A percentile compares a stretch with the other conserved stretches of the same genome.
Conservation (phyloP, 2,888 invertebrate species). For the Willowsia nigromaculata region DNA sequence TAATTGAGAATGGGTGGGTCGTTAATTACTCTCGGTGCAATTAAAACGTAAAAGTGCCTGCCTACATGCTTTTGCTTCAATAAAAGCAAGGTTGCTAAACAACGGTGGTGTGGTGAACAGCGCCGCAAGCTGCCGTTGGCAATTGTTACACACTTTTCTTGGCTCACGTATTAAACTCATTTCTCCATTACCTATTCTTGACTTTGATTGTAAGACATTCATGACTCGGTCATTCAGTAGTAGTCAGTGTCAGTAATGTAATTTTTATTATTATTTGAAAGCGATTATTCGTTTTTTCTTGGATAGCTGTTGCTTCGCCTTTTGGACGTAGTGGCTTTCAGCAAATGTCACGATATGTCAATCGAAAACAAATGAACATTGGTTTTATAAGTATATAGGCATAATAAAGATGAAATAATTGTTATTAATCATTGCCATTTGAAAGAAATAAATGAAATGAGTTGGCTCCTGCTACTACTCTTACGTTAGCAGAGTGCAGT, state of each 20-base stretch:
- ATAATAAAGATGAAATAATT: constrained; percentile 20
- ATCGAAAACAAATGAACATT: neutral
- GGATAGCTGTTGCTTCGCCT: neutral
- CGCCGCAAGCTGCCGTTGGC: neutral
- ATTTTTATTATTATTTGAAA: constrained; percentile 25
- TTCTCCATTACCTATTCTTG: constrained; percentile 17
- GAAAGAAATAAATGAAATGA: constrained; percentile 5
- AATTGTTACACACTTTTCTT: constrained; percentile 14
- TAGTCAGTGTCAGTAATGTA: neutral
- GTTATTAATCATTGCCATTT: constrained; percentile 17
- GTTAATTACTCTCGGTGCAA: constrained; percentile 53
- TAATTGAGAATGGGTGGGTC: constrained; percentile 61
- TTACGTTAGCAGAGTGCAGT: neutral
- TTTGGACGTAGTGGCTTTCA: neutral
- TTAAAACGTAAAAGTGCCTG: constrained; percentile 26
- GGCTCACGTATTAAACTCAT: constrained; percentile 33
- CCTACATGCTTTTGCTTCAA: neutral
- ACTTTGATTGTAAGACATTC: neutral
- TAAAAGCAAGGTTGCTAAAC: neutral
- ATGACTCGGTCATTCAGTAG: neutral
- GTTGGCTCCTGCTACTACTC: neutral
- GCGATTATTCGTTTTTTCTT: constrained; percentile 21
- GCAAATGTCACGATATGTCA: constrained; percentile 27
- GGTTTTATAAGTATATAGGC: neutral
- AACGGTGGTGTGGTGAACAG: neutral